A percentile compares a stretch with the other conserved stretches of the same genome.
Evolutionary conservation across 2,113 vertebrate species (phyloP).

Genomic region (Eulacestoma nigropectus): DNA sequence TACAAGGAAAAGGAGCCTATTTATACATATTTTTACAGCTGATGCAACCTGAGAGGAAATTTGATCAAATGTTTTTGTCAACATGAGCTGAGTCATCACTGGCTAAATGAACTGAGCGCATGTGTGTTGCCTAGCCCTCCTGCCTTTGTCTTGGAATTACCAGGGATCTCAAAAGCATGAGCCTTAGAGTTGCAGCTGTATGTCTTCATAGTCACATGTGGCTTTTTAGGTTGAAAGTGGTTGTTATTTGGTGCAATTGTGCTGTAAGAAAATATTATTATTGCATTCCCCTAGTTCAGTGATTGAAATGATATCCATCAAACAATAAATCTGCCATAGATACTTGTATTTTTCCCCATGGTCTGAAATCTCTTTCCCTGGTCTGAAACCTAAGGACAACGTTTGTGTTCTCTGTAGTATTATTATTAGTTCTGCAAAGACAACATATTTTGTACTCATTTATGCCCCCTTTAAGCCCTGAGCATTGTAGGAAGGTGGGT

Average conservation of each 20-base stretch:
- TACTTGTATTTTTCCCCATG: not conserved
- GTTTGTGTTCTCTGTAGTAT: not conserved
- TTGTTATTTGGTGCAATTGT: not conserved
- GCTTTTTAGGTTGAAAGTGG: not conserved
- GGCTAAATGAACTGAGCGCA: not conserved
- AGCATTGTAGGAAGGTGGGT: not conserved
- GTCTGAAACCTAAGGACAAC: not conserved
- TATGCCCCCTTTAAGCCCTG: not conserved
- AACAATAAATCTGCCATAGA: not conserved
- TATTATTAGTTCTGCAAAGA: not conserved
- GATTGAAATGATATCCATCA: not conserved
- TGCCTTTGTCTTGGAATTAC: not conserved
- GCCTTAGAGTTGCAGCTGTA: not conserved
- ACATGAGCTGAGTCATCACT: not conserved
- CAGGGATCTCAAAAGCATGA: not conserved
- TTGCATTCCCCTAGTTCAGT: not conserved
- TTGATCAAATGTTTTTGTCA: not conserved
- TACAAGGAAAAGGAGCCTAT: fast-evolving
- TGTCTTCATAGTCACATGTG: not conserved
- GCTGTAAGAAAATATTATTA: not conserved
- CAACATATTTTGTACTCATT: not conserved
- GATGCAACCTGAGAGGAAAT: not conserved
- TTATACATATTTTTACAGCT: not conserved
- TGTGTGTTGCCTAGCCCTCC: not conserved
- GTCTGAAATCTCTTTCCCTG: not conserved